Evolutionary conservation across 2,797 vertebrate species (phyloP), one percentile per base, ranked within the genome.

Genomic region (Babyrousa celebensis): DNA sequence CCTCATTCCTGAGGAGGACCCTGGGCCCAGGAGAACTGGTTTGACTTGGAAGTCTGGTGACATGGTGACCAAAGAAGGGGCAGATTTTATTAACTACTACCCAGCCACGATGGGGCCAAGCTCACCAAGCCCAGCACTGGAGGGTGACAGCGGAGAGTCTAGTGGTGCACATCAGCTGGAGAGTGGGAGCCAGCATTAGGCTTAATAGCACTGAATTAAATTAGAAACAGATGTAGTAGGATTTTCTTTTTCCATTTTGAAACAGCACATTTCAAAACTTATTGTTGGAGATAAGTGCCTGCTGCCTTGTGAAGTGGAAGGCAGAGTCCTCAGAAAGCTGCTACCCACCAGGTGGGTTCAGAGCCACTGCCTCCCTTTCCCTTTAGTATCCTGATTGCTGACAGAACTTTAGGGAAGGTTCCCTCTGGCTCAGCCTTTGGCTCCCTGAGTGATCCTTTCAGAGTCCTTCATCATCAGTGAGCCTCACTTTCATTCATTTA

Each of bases 191-290:
- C 75, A 75, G 29, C 17, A 12, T 43, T 36, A 71, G 48, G n/a
- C 80, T 80, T 17, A 32, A 27, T 18, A 21, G 25, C 36, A 58
- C 71, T 56, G 48, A 18, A 17, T 75, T 75, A 70, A 77, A 77
- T 78, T 48, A 77, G 48, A 94, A 79, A 32, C 62, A 70, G 54
- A 48, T 1, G 4, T 56, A 23, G n/a, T 79, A 21, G 58, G 6
- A 18, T 89, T 71, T 56, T 27, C 16, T 86, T 85, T 78, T 77
- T 82, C 29, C 23, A 32, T 62, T 20, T 83, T 75, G 63, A 77
- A 74, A 71, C 25, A 15, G 52, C 93, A 84, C 27, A 20, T 83
- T 89, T 89, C 40, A 65, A 16, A 62, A 17, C 78, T 78, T 84
- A 21, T 58, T 3, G 1, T 29, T 65, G 48, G 56, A 67, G 25